Conservation (phyloP, 2,888 invertebrate genomes). For the Druceiella hillmani region DNA sequence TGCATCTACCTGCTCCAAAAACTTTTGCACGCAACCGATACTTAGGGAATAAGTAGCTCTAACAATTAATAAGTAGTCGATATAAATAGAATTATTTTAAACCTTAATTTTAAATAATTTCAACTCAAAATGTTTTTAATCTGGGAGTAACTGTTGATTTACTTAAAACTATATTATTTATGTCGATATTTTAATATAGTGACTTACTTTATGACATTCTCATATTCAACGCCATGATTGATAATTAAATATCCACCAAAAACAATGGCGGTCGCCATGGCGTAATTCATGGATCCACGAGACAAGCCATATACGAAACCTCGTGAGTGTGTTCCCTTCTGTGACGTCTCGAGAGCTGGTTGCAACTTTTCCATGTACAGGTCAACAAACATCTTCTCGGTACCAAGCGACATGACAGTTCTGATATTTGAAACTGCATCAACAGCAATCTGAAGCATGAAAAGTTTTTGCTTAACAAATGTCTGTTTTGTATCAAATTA, state of each 20-base stretch:
- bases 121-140: not conserved
- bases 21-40: too few relatives aligned
- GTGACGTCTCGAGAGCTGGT: conserved; percentile 47
- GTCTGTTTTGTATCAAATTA: too few relatives aligned
- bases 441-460: conserved; percentile 46
- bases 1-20: too few relatives aligned
- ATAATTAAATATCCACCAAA: conserved; percentile 56
- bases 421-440: conserved; percentile 61
- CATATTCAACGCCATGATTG: conserved; percentile 40
- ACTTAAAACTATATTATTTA: not conserved
- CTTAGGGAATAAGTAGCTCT: too few relatives aligned
- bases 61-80: too few relatives aligned
- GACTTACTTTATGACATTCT: conserved; percentile 55
- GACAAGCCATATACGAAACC: conserved; percentile 55
- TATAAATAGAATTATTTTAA: too few relatives aligned
- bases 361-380: conserved; percentile 48
- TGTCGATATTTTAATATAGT: not conserved
- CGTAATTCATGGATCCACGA: conserved; percentile 54
- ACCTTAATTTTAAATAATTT: too few relatives aligned
- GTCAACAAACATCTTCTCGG: conserved; percentile 53
- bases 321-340: conserved; percentile 49
- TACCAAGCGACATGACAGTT: conserved; percentile 57
- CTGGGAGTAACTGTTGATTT: not conserved
- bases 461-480: too few relatives aligned
- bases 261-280: conserved; percentile 54